A percentile compares a stretch with the other conserved stretches of the same genome.
phyloP scores from a whole-genome alignment of 2,113 vertebrate species.

The Bagarius yarrelli region DNA sequence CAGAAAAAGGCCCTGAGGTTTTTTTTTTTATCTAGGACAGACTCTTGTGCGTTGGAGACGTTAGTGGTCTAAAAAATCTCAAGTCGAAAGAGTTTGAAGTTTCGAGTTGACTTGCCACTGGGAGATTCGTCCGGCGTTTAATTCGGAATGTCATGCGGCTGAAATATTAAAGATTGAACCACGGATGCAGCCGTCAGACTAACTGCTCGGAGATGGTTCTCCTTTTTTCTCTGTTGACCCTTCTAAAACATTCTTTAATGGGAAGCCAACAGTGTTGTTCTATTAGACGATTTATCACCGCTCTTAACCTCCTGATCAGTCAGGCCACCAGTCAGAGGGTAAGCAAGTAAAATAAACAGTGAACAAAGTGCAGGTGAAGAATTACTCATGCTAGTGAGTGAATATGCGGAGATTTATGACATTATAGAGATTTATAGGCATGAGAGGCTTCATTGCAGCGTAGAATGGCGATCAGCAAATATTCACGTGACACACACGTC shows the following conservation, averaged over 20 bases:
- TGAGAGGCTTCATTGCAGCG: neutral
- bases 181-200: neutral
- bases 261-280: neutral
- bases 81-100: conserved; percentile 7
- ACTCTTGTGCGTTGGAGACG: neutral
- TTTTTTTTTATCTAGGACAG: conserved; percentile 16
- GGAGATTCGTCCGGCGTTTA: neutral
- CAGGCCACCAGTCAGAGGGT: neutral
- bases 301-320: neutral
- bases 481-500: no score
- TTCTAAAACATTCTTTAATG: neutral
- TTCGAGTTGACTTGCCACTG: neutral
- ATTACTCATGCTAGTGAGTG: neutral
- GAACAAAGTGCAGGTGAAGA: no score
- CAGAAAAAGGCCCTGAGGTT: conserved; percentile 16
- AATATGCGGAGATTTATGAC: neutral
- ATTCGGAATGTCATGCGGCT: neutral
- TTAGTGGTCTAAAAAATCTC: conserved; percentile 19
- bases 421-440: neutral
- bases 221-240: neutral
- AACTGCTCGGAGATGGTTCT: neutral
- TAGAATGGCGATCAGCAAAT: neutral
- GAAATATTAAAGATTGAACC: neutral
- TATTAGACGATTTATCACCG: no score
- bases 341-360: neutral